phyloP scores from a whole-genome alignment of 1,140 invertebrate genomes.

The Drosophila orosa region DNA sequence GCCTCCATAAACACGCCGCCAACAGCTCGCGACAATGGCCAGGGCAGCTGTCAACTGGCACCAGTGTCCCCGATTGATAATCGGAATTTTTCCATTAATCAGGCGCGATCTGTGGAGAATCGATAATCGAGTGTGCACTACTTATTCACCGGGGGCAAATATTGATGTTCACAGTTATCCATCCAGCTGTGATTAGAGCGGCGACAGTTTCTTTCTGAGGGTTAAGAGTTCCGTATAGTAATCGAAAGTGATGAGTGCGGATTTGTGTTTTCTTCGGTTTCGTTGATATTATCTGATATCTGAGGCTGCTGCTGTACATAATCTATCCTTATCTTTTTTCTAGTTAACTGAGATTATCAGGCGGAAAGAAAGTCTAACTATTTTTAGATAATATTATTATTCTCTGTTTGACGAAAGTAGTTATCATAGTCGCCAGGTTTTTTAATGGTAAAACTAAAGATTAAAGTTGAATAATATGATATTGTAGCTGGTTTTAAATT shows the following conservation, averaged over 20 bases:
- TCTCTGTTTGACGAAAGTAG: background rate
- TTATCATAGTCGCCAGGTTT: background rate
- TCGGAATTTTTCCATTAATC: conserved; percentile 74
- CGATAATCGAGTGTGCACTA: conserved; percentile 33
- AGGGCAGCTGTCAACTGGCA: conserved; percentile 55
- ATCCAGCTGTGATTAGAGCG: conserved; percentile 25
- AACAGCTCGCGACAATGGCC: conserved; percentile 36
- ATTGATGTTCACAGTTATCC: conserved; percentile 54
- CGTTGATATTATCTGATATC: conserved; percentile 4
- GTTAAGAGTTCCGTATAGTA: conserved; percentile 4
- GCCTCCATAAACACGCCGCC: conserved; percentile 37
- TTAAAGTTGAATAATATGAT: background rate
- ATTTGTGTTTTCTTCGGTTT: background rate
- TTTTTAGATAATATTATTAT: background rate
- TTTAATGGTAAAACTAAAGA: background rate
- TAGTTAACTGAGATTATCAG: background rate
- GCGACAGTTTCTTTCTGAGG: background rate
- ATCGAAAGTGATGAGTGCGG: conserved; percentile 41
- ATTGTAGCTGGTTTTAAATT: background rate
- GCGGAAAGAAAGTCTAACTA: conserved; percentile 21
- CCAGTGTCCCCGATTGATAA: conserved; percentile 60
- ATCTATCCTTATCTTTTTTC: conserved; percentile 11
- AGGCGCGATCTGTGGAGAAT: conserved; percentile 28
- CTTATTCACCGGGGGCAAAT: conserved; percentile 52
- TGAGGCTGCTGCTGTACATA: conserved; percentile 14